Evolutionary conservation across 1,140 invertebrate genomes (phyloP), one percentile per base, ranked within the genome.

Genomic region (Dendrolimus punctatus): DNA sequence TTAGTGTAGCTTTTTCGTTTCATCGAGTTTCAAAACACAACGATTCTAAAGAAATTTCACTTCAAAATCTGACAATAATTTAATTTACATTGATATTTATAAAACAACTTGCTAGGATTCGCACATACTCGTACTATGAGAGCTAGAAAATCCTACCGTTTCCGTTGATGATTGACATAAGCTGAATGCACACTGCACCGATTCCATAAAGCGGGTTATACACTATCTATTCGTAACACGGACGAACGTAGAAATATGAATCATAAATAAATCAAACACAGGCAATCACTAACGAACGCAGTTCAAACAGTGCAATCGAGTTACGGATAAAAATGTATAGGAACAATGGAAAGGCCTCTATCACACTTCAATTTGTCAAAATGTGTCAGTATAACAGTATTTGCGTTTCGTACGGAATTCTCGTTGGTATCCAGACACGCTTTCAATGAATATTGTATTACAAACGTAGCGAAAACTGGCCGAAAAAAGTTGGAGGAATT

Each of bases 201-300:
- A 68, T 69, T 58, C 53, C 46, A 36, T 46, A 46, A 36, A 9
- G n/a, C 23, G 6, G 36, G 45, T 45, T n/a, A 68, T 65, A 64
- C 70, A 40, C 60, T 49, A 72, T 73, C 62, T 74, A 78, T 79
- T 75, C 66, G 68, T 64, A 56, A 68, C 69, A 64, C 73, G 8
- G 49, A 69, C 69, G 61, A 76, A 72, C 59, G 71, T 55, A 46
- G 48, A 58, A 49, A 60, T 62, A 80, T 79, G 76, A 78, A 80
- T 75, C 68, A 79, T 74, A 77, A 23, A 23, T 23, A 23, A 75
- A 80, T 80, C 71, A 83, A 81, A 74, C 54, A 65, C 64, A 70
- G 66, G 72, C 70, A 74, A 69, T 74, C 72, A 72, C 71, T 84
- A 84, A 81, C 80, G 78, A 80, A 78, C 71, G 64, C 60, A 63